phyloP scores from a whole-genome alignment of 2,113 vertebrate species.

The Mixornis gularis region DNA sequence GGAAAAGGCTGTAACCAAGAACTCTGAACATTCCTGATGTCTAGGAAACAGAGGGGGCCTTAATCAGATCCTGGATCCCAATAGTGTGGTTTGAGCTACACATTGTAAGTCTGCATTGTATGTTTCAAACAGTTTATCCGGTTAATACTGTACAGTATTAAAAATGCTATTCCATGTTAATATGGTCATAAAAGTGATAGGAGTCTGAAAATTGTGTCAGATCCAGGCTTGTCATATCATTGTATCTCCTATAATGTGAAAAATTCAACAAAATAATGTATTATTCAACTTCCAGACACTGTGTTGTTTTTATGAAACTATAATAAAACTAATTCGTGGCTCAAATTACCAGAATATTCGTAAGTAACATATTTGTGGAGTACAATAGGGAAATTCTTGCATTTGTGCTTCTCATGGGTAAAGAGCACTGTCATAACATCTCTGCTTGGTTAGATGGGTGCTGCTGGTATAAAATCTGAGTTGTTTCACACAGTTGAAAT shows the following conservation, averaged over 20 bases:
- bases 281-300: neutral
- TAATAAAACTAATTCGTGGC: neutral
- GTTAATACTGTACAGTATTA: neutral
- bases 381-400: neutral
- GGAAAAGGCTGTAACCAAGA: neutral
- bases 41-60: neutral
- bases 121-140: neutral
- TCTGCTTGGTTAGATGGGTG: neutral
- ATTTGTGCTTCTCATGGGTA: neutral
- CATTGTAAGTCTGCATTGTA: neutral
- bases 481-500: neutral
- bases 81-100: neutral
- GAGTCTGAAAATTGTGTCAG: neutral
- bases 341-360: neutral
- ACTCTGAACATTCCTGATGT: neutral
- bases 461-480: neutral
- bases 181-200: neutral
- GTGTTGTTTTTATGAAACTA: neutral
- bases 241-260: neutral
- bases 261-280: neutral
- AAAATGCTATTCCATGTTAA: neutral
- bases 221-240: neutral
- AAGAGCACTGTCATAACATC: neutral
- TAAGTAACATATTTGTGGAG: neutral
- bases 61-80: neutral